Percentiles rank a stretch among this genome's conserved stretches.
These are phyloP conservation scores for Myocastor coypus DNA, from an alignment of 2,113 vertebrate species.

Conservation along the genomic window DNA sequence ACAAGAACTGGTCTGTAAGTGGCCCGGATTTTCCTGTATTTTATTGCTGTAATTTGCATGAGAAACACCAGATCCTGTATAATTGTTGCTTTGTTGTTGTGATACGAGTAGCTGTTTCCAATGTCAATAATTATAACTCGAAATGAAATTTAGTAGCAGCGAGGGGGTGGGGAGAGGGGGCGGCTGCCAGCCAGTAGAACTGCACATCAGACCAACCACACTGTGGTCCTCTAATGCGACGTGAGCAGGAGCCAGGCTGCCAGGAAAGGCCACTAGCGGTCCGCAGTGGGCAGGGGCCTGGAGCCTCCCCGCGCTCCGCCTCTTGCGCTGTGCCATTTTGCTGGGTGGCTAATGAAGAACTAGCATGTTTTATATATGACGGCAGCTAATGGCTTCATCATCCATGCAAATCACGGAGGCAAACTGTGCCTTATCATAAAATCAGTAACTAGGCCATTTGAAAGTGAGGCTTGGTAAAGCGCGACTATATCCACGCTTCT, in stretches of 20 bases:
- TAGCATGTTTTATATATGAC: conserved; percentile 90
- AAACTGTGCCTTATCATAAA: conserved; percentile 89
- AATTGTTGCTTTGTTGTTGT: conserved; percentile 85
- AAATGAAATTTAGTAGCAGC: conserved; percentile 84
- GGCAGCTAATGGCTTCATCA: conserved; percentile 90
- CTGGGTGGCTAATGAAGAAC: conserved; percentile 86
- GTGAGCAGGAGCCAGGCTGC: conserved; percentile 61
- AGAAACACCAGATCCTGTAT: conserved; percentile 82
- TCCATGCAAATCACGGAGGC: conserved; percentile 89
- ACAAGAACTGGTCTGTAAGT: conserved; percentile 76
- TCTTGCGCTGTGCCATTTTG: conserved; percentile 80
- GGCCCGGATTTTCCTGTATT: conserved; percentile 80
- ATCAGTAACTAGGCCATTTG: conserved; percentile 86
- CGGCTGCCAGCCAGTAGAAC: conserved; percentile 83
- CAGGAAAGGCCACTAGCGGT: conserved; percentile 63
- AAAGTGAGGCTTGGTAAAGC: conserved; percentile 81
- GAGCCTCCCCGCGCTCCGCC: conserved; percentile 63
- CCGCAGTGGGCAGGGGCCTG: conserved; percentile 57
- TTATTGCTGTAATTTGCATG: conserved; percentile 83
- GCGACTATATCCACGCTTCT: conserved; percentile 83
- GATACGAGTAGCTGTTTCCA: conserved; percentile 83
- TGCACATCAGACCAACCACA: conserved; percentile 81
- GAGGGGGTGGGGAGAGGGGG: conserved; percentile 74
- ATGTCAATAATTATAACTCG: conserved; percentile 83
- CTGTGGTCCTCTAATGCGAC: conserved; percentile 69